Percentiles rank a stretch among this genome's conserved stretches.
Conservation (phyloP, 2,888 invertebrate species). For the Ennomos fuscantarius region DNA sequence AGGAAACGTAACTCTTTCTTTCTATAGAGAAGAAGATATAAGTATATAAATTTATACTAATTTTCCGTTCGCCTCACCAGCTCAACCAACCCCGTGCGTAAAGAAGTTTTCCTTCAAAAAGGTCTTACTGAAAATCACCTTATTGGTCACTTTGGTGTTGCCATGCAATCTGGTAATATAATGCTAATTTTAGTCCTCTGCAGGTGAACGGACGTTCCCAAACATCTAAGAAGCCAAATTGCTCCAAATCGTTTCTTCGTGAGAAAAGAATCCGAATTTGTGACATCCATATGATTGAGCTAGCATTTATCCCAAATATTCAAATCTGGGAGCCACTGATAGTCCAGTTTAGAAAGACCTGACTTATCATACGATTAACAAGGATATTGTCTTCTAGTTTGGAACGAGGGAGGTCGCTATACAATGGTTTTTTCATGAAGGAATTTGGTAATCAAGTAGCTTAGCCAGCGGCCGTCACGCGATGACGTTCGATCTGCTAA, state of each 20-base stretch:
- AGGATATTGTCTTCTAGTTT: not conserved
- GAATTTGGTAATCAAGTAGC: constrained; percentile 73
- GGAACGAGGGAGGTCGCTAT: constrained; percentile 6
- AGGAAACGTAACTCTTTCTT: too few species aligned
- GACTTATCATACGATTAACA: not conserved
- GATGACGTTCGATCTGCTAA: constrained; percentile 29
- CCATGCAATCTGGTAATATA: too few species aligned
- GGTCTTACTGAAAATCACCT: too few species aligned
- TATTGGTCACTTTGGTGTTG: too few species aligned
- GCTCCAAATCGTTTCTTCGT: constrained; percentile 42
- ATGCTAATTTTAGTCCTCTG: constrained; percentile 13
- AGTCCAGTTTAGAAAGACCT: constrained; percentile 22
- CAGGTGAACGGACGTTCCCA: constrained; percentile 24
- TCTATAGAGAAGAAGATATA: too few species aligned
- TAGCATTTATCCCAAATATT: constrained; percentile 40
- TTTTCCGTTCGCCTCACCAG: too few species aligned
- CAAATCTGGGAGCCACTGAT: constrained; percentile 31
- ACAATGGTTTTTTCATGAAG: constrained; percentile 29
- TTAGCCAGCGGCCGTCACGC: constrained; percentile 53
- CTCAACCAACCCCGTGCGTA: too few species aligned
- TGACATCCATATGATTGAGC: constrained; percentile 49
- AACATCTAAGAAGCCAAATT: constrained; percentile 39
- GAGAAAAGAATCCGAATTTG: constrained; percentile 61
- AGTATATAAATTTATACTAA: too few species aligned
- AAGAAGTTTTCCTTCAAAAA: too few species aligned